Conservation (phyloP, 2,797 vertebrate genomes). For the Prionace glauca region DNA sequence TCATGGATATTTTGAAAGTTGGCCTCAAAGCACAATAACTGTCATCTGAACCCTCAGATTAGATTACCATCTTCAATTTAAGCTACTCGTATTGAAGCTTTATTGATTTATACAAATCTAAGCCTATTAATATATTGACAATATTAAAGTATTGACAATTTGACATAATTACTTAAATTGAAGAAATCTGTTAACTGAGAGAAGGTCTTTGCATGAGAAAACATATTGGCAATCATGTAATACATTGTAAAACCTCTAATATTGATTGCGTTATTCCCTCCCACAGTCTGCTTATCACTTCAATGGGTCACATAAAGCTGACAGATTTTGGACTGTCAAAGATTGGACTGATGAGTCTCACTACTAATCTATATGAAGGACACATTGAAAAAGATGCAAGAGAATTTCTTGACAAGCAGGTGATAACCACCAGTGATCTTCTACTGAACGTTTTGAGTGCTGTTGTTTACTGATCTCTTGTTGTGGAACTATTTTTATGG, state of each 20-base stretch:
- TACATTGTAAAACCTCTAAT: neutral
- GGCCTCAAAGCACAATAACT: neutral
- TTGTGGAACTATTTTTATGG: too few relatives aligned
- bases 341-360: constrained; percentile 93
- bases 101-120: neutral
- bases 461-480: neutral
- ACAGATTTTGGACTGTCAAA: constrained; percentile 95
- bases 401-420: constrained; percentile 94
- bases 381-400: constrained; percentile 94
- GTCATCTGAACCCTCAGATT: neutral
- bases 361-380: constrained; percentile 91
- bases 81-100: neutral
- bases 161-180: neutral
- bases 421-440: constrained; percentile 39
- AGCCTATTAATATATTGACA: neutral
- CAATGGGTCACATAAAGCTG: constrained; percentile 92
- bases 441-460: neutral
- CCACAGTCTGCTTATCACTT: constrained; percentile 86
- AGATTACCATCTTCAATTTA: neutral
- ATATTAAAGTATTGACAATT: neutral
- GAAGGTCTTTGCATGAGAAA: neutral
- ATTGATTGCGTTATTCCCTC: constrained; percentile 26
- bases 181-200: neutral
- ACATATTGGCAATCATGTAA: neutral
- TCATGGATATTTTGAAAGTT: neutral